Evolutionary conservation across 2,888 invertebrate genomes (phyloP).

Genomic region (Dione vanillae): DNA sequence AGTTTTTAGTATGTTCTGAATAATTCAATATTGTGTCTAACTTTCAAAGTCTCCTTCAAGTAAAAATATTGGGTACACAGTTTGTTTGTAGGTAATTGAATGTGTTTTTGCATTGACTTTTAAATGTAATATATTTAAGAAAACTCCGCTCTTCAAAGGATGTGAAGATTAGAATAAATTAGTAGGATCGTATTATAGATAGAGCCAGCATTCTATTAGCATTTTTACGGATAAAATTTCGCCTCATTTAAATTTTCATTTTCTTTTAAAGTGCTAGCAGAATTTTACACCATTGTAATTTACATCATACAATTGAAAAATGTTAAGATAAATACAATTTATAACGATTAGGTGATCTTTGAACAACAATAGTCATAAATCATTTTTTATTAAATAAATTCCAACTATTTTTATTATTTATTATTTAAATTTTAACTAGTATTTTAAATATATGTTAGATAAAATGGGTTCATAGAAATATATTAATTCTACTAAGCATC

Average conservation of each 20-base stretch:
- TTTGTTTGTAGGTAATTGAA: constrained; percentile 63
- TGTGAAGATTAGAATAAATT: constrained; percentile 48
- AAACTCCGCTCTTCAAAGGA: constrained; percentile 46
- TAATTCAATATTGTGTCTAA: constrained; percentile 58
- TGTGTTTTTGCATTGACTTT: constrained; percentile 70
- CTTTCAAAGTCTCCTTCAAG: constrained; percentile 55
- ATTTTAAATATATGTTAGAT: no score
- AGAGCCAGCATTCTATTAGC: constrained; percentile 37
- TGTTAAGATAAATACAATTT: neutral
- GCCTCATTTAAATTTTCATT: constrained; percentile 34
- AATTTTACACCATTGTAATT: neutral
- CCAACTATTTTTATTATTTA: neutral
- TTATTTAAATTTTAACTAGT: neutral
- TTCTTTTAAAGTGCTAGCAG: constrained; percentile 22
- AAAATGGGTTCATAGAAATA: no score
- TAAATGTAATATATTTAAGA: constrained; percentile 61
- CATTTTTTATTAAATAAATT: neutral
- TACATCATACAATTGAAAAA: neutral
- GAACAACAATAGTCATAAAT: neutral
- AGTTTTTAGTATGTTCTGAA: constrained; percentile 34
- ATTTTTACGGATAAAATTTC: constrained; percentile 35
- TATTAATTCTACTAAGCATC: neutral
- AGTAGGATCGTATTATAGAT: constrained; percentile 35
- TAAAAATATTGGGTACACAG: constrained; percentile 67
- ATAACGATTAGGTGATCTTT: neutral